These are phyloP conservation scores for Trichonephila clavata DNA, from an alignment of 1,140 invertebrate genomes.

Conservation along the genomic window DNA sequence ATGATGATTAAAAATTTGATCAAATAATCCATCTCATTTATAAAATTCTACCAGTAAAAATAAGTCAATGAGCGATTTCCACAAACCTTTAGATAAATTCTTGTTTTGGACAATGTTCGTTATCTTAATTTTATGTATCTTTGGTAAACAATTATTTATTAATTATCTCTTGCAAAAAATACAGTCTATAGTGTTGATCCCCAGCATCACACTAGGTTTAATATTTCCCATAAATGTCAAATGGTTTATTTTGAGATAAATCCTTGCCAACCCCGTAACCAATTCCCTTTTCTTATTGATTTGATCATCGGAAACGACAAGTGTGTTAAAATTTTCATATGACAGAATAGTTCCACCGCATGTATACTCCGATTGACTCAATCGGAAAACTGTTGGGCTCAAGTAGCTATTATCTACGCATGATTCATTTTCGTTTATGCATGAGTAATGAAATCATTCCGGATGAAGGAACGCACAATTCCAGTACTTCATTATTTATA, in stretches of 20 bases:
- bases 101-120: too few relatives aligned
- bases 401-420: slow-evolving; percentile 59
- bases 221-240: not conserved
- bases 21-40: too few relatives aligned
- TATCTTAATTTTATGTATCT: too few relatives aligned
- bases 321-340: slow-evolving; percentile 56
- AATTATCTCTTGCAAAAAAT: not conserved
- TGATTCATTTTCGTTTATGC: slow-evolving; percentile 64
- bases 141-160: not conserved
- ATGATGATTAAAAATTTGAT: too few relatives aligned
- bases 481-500: slow-evolving; percentile 48
- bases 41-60: too few relatives aligned
- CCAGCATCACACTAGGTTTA: not conserved
- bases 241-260: not conserved
- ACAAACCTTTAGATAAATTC: too few relatives aligned
- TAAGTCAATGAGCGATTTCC: too few relatives aligned
- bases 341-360: slow-evolving; percentile 25
- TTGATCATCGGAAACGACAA: slow-evolving; percentile 48
- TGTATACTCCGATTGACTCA: slow-evolving; percentile 18
- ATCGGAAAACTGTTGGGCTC: slow-evolving; percentile 41
- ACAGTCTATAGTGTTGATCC: not conserved
- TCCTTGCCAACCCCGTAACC: not conserved
- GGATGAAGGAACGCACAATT: slow-evolving; percentile 41
- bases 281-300: slow-evolving; percentile 30
- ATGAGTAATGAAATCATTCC: slow-evolving; percentile 63